Evolutionary conservation across 2,797 vertebrate genomes (phyloP), one percentile per base, ranked within the genome.

Genomic region (Menidia menidia): DNA sequence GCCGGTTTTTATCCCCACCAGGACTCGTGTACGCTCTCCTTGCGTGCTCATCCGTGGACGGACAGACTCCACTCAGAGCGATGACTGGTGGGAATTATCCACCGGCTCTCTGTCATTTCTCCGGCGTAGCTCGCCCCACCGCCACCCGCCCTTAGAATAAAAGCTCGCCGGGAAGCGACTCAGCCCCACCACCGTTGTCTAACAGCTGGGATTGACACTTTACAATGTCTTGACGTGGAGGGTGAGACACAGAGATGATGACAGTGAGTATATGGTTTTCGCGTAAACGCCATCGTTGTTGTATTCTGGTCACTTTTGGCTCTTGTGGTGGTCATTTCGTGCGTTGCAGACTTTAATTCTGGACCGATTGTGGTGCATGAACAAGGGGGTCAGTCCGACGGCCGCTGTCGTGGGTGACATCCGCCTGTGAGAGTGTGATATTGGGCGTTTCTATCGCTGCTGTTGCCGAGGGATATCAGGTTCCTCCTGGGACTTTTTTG

Each of bases 211-310:
- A 83, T 87, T 86, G 62, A 80, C 60, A 75, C 87, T 87, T 86
- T 73, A 84, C 84, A 83, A 96, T 94, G 93, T 89, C 94, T 92
- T 95, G 92, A 87, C 78, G 87, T 70, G 77, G 72, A 65, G 56
- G 63, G 80, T 77, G 88, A 60, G 81, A 78, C 61, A 6, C 77
- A 66, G 62, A 83, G 81, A 94, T 88, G 88, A 94, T 94, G 93
- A 88, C 94, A 89, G 93, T 94, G 92, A 96, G 93, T 93, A 93
- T 53, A 32, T 53, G 65, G 25, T 25, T 25, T n/a, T 65, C 47
- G 54, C 78, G 78, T 74, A 42, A 68, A 70, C 32, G 63, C 35
- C 63, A 67, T 66, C 14, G 60, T n/a, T 67, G 72, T 66, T 72
- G 59, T 66, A 58, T 63, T 68, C 62, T n/a, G 60, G 53, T 75